Conservation (phyloP, 2,888 invertebrate species). For the Agrilus mali region DNA sequence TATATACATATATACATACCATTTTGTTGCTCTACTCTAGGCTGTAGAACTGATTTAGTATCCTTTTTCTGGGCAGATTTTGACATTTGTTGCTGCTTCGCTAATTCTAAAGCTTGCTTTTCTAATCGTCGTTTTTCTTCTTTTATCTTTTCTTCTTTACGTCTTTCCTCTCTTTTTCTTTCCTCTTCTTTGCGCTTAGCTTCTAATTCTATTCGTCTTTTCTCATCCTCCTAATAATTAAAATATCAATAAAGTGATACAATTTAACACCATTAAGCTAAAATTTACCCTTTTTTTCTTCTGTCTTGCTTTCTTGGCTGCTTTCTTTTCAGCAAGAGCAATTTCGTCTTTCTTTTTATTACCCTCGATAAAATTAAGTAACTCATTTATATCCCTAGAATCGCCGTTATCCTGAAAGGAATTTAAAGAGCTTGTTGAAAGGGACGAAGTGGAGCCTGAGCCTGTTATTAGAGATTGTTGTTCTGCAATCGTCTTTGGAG, state of each 20-base stretch:
- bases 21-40: neutral
- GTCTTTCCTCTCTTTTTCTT: conserved; percentile 25
- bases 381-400: conserved; percentile 25
- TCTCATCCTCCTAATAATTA: conserved; percentile 25
- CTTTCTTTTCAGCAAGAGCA: conserved; percentile 46
- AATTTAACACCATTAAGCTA: conserved; percentile 1
- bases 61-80: conserved; percentile 13
- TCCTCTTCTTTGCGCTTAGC: conserved; percentile 29
- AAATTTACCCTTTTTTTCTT: conserved; percentile 55
- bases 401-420: conserved; percentile 9
- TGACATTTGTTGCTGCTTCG: conserved; percentile 9
- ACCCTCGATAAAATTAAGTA: conserved; percentile 33
- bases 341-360: conserved; percentile 25
- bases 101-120: conserved; percentile 12
- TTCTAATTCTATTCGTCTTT: conserved; percentile 12
- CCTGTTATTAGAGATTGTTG: neutral
- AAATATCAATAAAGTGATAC: conserved; percentile 2
- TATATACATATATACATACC: neutral
- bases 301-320: conserved; percentile 73
- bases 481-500: too few relatives aligned
- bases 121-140: conserved; percentile 14
- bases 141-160: conserved; percentile 22
- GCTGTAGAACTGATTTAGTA: conserved; percentile 23
- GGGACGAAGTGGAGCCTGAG: conserved; percentile 6
- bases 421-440: conserved; percentile 9